These are phyloP conservation scores for Anagrus nilaparvatae DNA, from an alignment of 1,140 invertebrate genomes.

Conservation along the genomic window DNA sequence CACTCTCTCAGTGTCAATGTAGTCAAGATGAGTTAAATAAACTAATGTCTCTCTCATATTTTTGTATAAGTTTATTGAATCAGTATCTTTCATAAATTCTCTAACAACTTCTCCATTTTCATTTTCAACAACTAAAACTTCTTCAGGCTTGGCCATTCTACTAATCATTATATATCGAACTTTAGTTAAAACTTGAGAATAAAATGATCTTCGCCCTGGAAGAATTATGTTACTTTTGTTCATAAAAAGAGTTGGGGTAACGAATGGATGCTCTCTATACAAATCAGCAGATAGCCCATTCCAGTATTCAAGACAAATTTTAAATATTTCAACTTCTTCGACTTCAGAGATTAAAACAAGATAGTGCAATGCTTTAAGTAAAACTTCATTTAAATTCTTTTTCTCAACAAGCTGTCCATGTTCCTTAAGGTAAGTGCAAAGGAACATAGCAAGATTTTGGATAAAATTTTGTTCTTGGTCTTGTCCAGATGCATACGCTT, in stretches of 20 bases:
- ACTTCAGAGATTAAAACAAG: conserved; percentile 96
- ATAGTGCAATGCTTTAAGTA: conserved; percentile 83
- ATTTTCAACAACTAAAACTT: conserved; percentile 99
- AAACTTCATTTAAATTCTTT: conserved; percentile 56
- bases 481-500: conserved; percentile 83
- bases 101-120: conserved; percentile 99
- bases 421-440: conserved; percentile 95
- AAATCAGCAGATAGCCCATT: conserved; percentile 85
- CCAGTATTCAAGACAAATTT: conserved; percentile 99
- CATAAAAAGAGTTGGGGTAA: conserved; percentile 33
- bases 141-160: conserved; percentile 99
- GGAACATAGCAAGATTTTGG: conserved; percentile 94
- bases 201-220: conserved; percentile 55
- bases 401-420: conserved; percentile 84
- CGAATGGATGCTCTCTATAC: conserved; percentile 65
- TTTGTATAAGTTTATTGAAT: conserved; percentile 98
- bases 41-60: conserved; percentile 99
- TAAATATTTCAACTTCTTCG: conserved; percentile 99
- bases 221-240: conserved; percentile 33
- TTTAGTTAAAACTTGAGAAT: conserved; percentile 73
- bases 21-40: conserved; percentile 98
- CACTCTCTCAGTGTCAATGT: conserved; percentile 92
- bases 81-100: conserved; percentile 99
- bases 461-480: conserved; percentile 99
- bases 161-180: conserved; percentile 99